A percentile compares a stretch with the other conserved stretches of the same genome.
These are phyloP conservation scores for Steatornis caripensis DNA, from an alignment of 2,113 vertebrate species.

Conservation along the genomic window DNA sequence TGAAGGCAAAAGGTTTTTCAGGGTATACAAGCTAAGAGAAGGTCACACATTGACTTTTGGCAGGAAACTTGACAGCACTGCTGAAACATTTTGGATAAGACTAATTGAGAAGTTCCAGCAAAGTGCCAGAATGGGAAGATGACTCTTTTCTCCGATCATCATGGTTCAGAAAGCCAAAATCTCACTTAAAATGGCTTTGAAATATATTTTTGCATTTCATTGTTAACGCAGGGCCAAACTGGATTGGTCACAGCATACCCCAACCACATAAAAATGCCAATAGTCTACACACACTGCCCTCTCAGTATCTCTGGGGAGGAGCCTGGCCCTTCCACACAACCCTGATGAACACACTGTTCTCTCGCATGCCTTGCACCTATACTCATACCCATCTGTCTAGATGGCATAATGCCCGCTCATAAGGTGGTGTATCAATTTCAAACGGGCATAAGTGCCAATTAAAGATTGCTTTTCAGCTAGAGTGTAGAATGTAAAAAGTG, in stretches of 20 bases:
- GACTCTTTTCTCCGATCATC: not conserved
- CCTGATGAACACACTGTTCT: constrained; percentile 1
- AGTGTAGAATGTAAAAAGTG: not conserved
- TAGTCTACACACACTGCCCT: constrained; percentile 13
- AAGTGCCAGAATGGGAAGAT: constrained; percentile 2
- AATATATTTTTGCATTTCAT: not conserved
- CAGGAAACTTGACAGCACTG: not conserved
- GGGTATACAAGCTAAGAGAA: not conserved
- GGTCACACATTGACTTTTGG: constrained; percentile 26
- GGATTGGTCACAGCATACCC: not conserved
- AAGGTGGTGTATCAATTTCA: constrained; percentile 34
- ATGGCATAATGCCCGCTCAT: constrained; percentile 59
- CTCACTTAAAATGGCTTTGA: not conserved
- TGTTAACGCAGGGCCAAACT: not conserved
- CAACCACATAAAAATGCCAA: not conserved
- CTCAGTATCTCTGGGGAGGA: constrained; percentile 39
- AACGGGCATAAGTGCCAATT: constrained; percentile 27
- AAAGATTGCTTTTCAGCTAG: constrained; percentile 18
- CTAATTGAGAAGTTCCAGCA: constrained; percentile 2
- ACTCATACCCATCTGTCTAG: constrained; percentile 65
- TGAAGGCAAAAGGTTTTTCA: not conserved
- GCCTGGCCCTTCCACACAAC: not conserved
- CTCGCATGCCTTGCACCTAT: constrained; percentile 43
- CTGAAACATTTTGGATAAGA: constrained; percentile 27
- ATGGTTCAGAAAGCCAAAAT: not conserved